These are phyloP conservation scores for Rhipidura dahli DNA, from an alignment of 2,113 vertebrate genomes.

Conservation along the genomic window DNA sequence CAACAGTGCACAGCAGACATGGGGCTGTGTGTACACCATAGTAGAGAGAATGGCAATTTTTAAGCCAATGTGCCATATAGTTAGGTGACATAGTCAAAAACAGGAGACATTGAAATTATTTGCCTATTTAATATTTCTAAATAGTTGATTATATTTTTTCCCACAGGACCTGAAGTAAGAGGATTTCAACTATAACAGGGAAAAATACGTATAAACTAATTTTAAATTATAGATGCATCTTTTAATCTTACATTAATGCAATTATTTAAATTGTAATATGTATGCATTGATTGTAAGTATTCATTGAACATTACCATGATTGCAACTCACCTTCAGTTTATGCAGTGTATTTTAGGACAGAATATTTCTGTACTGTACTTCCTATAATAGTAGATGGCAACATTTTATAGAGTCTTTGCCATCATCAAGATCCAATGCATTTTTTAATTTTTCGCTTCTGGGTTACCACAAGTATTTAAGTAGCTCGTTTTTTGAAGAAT, in stretches of 20 bases:
- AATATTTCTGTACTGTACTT: background rate
- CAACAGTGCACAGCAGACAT: accelerated
- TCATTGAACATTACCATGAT: background rate
- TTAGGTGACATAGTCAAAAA: background rate
- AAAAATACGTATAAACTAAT: background rate
- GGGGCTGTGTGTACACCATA: background rate
- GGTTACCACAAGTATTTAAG: background rate
- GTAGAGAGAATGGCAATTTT: background rate
- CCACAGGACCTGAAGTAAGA: background rate
- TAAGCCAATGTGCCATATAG: background rate
- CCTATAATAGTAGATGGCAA: background rate
- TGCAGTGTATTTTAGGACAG: background rate
- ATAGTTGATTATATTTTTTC: background rate
- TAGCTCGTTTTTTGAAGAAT: background rate
- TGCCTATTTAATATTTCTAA: background rate
- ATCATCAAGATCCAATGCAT: background rate
- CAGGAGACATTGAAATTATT: background rate
- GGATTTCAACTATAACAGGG: background rate
- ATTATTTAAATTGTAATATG: background rate
- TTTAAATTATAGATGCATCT: background rate
- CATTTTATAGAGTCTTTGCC: background rate
- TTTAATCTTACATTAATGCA: background rate
- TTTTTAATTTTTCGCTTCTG: background rate
- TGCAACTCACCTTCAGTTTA: background rate
- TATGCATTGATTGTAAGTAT: background rate